Evolutionary conservation across 2,888 invertebrate genomes (phyloP).

Genomic region (Tipula helvola): DNA sequence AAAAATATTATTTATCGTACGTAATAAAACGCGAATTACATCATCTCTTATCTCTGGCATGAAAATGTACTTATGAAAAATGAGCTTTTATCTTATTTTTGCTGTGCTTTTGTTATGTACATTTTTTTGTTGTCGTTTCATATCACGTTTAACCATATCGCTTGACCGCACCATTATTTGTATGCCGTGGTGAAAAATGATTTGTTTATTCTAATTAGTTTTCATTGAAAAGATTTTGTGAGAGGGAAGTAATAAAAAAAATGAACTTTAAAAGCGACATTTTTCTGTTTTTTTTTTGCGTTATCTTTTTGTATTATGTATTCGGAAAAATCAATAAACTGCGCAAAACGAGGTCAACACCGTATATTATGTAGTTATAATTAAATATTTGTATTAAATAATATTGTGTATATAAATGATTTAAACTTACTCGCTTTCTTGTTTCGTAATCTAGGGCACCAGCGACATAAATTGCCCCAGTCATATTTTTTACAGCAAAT

Average conservation of each 20-base stretch:
- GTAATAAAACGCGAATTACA: not conserved
- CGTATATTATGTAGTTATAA: not conserved
- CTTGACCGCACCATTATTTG: not conserved
- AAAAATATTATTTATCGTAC: not conserved
- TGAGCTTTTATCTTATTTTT: not conserved
- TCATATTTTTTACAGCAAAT: constrained; percentile 96
- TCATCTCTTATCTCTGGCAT: not conserved
- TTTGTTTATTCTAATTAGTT: not conserved
- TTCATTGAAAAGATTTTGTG: not conserved
- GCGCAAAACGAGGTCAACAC: not conserved
- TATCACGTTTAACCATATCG: not conserved
- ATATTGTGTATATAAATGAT: not conserved
- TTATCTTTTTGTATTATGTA: no score
- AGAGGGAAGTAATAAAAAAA: not conserved
- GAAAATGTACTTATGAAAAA: not conserved
- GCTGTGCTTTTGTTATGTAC: not conserved
- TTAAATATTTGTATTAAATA: no score
- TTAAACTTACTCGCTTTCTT: constrained; percentile 74
- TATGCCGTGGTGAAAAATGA: not conserved
- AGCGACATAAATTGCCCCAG: constrained; percentile 95
- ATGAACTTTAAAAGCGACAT: no score
- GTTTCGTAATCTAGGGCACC: constrained; percentile 96
- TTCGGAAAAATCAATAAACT: not conserved
- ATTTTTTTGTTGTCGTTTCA: not conserved
- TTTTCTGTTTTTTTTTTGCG: not conserved